Base-by-base conservation (phyloP, 2,888 invertebrate species). In the Agapostemon virescens region DNA sequence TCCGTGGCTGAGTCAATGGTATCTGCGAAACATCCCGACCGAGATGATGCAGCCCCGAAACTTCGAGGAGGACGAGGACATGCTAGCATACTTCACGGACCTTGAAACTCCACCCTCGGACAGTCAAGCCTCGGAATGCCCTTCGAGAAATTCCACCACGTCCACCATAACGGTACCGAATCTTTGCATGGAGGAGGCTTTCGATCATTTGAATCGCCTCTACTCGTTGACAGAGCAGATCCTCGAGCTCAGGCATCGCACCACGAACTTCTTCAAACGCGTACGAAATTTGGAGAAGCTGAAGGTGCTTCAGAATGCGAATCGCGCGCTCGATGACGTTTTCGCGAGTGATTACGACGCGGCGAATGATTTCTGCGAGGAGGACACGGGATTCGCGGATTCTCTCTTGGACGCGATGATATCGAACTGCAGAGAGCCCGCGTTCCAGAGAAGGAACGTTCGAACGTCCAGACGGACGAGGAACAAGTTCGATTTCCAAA, bases 141-240 rank as follows among this genome's bases (percentile, higher is more conserved):
- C 77, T 38, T 85, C 75, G 38, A 80, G 86, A 36, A 79, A 81
- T 26, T 81, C 86, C 15, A 64, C 79, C 0, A 55, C 79, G n/a
- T 85, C 86, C 40, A 78, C 76, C 13, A 79, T 74, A 79, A 79
- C 85, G 5, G 67, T 69, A 1, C 36, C 79, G 20, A 63, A 36
- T 2, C 49, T 82, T 1, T 84, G 33, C 76, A 26, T 95, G 0
- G 93, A 95, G 17, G 95, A 95, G 85, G 95, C 95, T 0, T 94
- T 98, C 82, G 97, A 97, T 88, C 97, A 97, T 89, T 92, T 98
- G 69, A 97, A 97, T 85, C 96, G 96, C 87, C 93, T 98, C 11
- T 95, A 97, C 87, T 95, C 95, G 80, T 93, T 98, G 45, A 94
- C 97, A 92, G 96, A 97, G 89, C 96, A 97, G 89, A 94, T 97